Conservation (phyloP, 1,140 invertebrate species). For the Lepidurus couesii region DNA sequence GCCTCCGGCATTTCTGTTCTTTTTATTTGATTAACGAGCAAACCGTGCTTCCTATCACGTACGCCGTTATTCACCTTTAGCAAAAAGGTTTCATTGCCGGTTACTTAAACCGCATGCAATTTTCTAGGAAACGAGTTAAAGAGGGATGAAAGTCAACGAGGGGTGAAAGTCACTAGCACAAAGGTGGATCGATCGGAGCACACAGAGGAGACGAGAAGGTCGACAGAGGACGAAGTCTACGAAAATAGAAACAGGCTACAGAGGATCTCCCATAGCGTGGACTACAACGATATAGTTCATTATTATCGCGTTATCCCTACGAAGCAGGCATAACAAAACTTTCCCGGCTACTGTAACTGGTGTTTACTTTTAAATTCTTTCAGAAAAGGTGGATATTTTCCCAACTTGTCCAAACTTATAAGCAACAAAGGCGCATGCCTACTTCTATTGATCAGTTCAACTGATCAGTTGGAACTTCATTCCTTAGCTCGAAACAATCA, state of each 20-base stretch:
- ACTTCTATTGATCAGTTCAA: neutral
- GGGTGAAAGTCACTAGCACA: neutral
- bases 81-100: neutral
- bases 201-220: conserved; percentile 3
- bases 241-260: neutral
- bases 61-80: neutral
- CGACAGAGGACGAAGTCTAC: neutral
- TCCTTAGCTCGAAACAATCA: too few relatives aligned
- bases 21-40: neutral
- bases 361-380: neutral
- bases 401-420: too few relatives aligned
- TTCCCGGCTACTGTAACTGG: neutral
- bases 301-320: neutral
- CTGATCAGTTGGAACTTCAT: neutral
- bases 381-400: neutral
- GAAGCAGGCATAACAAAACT: neutral
- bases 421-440: neutral
- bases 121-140: neutral
- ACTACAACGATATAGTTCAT: neutral
- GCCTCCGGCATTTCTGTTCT: neutral
- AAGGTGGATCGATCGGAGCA: conserved; percentile 8
- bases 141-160: too few relatives aligned
- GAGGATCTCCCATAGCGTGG: neutral
- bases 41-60: neutral
- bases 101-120: neutral